A percentile compares a stretch with the other conserved stretches of the same genome.
These are phyloP conservation scores for Delia radicum DNA, from an alignment of 1,140 invertebrate species.

Conservation along the genomic window DNA sequence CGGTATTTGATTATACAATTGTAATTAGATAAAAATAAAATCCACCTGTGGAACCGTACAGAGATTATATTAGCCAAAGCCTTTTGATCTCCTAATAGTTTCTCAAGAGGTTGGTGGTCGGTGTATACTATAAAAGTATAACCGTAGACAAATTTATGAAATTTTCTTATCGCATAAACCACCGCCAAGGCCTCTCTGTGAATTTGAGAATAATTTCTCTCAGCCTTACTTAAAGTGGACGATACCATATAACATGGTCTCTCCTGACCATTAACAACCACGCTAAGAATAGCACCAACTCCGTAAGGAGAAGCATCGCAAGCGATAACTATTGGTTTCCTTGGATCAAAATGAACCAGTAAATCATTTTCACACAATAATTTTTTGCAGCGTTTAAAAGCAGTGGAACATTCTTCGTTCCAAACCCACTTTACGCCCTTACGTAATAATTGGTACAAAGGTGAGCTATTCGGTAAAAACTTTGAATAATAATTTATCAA, in stretches of 20 bases:
- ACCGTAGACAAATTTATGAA: conserved; percentile 30
- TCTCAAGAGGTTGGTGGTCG: conserved; percentile 26
- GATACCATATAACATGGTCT: conserved; percentile 21
- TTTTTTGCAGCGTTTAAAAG: background rate
- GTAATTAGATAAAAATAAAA: conserved; percentile 46
- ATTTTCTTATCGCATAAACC: conserved; percentile 30
- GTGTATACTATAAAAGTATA: conserved; percentile 27
- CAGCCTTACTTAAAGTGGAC: conserved; percentile 28
- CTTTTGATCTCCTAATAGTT: conserved; percentile 31
- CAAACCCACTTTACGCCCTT: background rate
- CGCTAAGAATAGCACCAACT: background rate
- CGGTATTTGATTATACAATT: conserved; percentile 50
- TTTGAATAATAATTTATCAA: background rate
- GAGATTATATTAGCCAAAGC: conserved; percentile 41
- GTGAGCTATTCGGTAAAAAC: background rate
- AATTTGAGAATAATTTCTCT: conserved; percentile 35
- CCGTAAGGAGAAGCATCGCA: conserved; percentile 10
- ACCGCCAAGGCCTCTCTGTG: conserved; percentile 31
- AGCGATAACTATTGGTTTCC: conserved; percentile 19
- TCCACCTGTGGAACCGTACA: conserved; percentile 53
- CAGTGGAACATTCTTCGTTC: background rate
- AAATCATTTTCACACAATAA: background rate
- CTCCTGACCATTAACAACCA: background rate
- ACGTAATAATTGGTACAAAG: background rate
- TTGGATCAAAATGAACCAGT: background rate